Conservation (phyloP, 2,888 invertebrate species). For the Nymphalis c-album region DNA sequence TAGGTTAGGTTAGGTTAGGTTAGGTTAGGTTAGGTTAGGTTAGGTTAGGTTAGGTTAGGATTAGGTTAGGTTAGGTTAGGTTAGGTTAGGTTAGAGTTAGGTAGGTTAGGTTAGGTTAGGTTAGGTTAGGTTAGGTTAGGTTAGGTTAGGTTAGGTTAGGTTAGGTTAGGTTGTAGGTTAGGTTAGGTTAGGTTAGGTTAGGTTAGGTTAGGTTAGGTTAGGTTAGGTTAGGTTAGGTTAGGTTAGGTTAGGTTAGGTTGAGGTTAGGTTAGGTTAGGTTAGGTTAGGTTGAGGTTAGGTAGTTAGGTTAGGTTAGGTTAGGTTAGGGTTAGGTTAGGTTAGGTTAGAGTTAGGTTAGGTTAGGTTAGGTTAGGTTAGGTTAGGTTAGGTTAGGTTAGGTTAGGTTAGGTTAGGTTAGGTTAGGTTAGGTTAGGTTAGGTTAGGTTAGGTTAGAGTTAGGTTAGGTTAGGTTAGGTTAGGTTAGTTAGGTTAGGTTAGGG, state of each 20-base stretch:
- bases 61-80: conserved; percentile 12
- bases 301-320: conserved; percentile 20
- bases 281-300: conserved; percentile 15
- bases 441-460: conserved; percentile 17
- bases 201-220: conserved; percentile 23
- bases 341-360: conserved; percentile 39
- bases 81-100: conserved; percentile 11
- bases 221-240: conserved; percentile 23
- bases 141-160: conserved; percentile 23
- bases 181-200: conserved; percentile 23
- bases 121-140: conserved; percentile 23
- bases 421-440: conserved; percentile 29
- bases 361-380: conserved; percentile 38
- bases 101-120: conserved; percentile 21
- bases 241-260: conserved; percentile 23
- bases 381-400: conserved; percentile 34
- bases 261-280: conserved; percentile 23
- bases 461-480: conserved; percentile 32
- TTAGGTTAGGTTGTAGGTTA: conserved; percentile 23
- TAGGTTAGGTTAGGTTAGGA: conserved; percentile 13
- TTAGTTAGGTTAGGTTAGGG: conserved; percentile 10
- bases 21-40: conserved; percentile 11
- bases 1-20: conserved; percentile 15
- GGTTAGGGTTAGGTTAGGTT: conserved; percentile 35
- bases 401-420: conserved; percentile 32